Evolutionary conservation across 2,113 vertebrate species (phyloP), one percentile per base, ranked within the genome.

Genomic region (Phasianus colchicus): DNA sequence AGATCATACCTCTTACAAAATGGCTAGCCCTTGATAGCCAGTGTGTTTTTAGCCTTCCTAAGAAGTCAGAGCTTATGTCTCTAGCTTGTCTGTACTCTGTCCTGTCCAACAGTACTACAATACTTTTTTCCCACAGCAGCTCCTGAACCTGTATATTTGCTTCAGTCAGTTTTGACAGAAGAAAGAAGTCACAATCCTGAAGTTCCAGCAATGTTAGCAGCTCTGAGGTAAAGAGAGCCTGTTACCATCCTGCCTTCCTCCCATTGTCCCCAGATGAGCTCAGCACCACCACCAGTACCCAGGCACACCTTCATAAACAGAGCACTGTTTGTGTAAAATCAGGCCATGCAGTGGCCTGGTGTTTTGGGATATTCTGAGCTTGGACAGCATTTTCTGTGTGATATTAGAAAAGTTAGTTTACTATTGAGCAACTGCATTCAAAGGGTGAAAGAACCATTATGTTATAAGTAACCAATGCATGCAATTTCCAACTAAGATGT

Each of bases 31-130:
- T 40, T 65, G 64, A 52, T 64, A 24, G 29, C 50, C 42, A 19
- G 17, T 64, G 16, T 65, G 34, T 76, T 92, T 93, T 86, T 58
- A 90, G 50, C 24, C 27, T 74, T 88, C 29, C n/a, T 63, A 71
- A 86, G 58, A 73, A 72, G 24, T 75, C 52, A 60, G 78, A 88
- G 21, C 38, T 52, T 93, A 34, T 52, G 54, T 6, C 19, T 15
- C 6, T 18, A 74, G 6, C 5, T 48, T 78, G 47, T 45, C 57
- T 0, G 0, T 47, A 6, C 72, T 36, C 58, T 89, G 61, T 64
- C 42, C 66, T 55, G 54, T 73, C 54, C 61, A 29, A 40, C 30
- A 58, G 48, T 40, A 48, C 43, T 54, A 70, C 6, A 8, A 80
- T 25, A n/a, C 2, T 42, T 95, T 57, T 48, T 65, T 38, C n/a